These are phyloP conservation scores for Cryptosula pallasiana DNA, from an alignment of 2,888 invertebrate genomes.

Conservation along the genomic window DNA sequence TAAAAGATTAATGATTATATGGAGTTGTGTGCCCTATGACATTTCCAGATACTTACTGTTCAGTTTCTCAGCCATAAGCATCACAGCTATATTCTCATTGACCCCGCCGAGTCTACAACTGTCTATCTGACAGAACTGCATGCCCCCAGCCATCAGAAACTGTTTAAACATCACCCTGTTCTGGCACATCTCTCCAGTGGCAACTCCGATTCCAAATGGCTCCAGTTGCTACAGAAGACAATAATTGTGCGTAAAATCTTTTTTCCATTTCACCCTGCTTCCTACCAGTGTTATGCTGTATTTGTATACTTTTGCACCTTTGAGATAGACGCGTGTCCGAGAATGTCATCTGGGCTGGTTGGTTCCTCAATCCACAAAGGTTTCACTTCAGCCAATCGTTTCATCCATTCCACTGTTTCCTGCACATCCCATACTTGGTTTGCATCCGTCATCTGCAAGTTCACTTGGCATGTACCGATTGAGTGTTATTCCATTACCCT, in stretches of 20 bases:
- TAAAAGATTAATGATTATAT: no score
- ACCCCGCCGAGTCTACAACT: conserved; percentile 77
- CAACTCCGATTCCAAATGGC: conserved; percentile 75
- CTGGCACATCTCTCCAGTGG: conserved; percentile 86
- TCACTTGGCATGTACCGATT: no score
- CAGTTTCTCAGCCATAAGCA: conserved; percentile 80
- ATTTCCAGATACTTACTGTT: conserved; percentile 61
- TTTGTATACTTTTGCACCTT: conserved; percentile 56
- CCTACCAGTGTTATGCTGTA: no score
- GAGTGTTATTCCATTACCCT: no score
- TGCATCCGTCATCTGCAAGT: conserved; percentile 57
- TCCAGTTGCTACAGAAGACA: conserved; percentile 57
- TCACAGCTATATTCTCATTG: conserved; percentile 80
- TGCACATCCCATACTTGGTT: conserved; percentile 69
- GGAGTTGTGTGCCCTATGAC: no score
- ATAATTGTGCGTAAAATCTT: no score
- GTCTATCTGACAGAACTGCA: conserved; percentile 86
- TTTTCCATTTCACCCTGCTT: no score
- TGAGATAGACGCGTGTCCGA: conserved; percentile 78
- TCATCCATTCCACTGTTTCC: conserved; percentile 82
- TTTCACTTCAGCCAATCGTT: conserved; percentile 66
- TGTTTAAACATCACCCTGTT: conserved; percentile 87
- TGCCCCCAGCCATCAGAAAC: conserved; percentile 71
- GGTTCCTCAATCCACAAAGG: conserved; percentile 89
- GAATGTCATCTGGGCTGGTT: conserved; percentile 81